phyloP scores from a whole-genome alignment of 2,797 vertebrate species.

The Smutsia gigantea region DNA sequence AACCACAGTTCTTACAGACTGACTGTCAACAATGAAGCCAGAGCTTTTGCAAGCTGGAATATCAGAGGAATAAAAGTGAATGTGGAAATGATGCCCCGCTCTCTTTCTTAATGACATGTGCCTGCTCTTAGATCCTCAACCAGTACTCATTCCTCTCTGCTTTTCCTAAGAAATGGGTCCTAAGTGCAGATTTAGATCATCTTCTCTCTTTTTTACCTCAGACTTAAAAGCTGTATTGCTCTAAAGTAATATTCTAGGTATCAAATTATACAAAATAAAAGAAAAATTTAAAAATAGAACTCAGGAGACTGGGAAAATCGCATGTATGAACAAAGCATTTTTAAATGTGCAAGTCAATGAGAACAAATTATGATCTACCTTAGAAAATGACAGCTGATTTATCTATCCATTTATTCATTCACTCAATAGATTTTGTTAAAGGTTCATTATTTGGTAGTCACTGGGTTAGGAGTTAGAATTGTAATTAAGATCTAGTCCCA shows the following conservation, averaged over 20 bases:
- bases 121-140: not conserved
- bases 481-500: not conserved
- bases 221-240: not conserved
- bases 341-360: not conserved
- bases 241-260: constrained; percentile 39
- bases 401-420: not conserved
- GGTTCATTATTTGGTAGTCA: not conserved
- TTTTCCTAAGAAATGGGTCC: constrained; percentile 36
- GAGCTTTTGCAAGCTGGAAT: not conserved
- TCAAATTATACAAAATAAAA: constrained; percentile 45
- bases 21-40: constrained; percentile 46
- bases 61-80: constrained; percentile 7
- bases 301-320: not conserved
- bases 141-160: not conserved
- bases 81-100: not conserved
- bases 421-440: not conserved
- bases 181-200: not conserved
- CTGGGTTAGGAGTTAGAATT: not conserved
- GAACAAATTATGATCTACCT: constrained; percentile 30
- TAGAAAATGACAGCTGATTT: not conserved
- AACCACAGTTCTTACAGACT: not conserved
- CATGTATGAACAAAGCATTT: not conserved
- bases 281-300: constrained; percentile 48
- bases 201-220: not conserved
- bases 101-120: not conserved